Evolutionary conservation across 2,797 vertebrate genomes (phyloP).

Genomic region (Heteromormyrus szaboi): DNA sequence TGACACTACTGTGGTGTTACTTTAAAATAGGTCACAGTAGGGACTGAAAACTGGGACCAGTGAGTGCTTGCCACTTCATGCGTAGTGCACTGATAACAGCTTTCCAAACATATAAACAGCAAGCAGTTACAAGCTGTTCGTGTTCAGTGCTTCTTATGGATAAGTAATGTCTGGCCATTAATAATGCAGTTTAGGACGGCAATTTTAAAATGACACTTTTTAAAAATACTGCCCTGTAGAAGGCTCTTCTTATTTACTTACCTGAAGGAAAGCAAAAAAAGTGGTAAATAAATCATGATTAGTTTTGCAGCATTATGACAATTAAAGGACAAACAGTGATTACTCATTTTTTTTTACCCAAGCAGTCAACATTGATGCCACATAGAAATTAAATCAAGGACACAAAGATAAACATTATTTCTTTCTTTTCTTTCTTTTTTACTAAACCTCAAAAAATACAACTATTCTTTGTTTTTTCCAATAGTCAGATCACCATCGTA

Average conservation of each 20-base stretch:
- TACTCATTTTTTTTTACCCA: background rate
- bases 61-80: background rate
- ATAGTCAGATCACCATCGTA: background rate
- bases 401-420: background rate
- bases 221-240: background rate
- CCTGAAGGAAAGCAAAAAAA: background rate
- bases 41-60: background rate
- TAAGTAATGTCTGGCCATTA: background rate
- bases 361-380: background rate
- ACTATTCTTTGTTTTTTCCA: background rate
- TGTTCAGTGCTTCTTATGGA: background rate
- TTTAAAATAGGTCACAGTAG: background rate
- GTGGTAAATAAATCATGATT: background rate
- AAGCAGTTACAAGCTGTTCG: background rate
- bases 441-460: background rate
- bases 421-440: background rate
- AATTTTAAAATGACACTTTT: background rate
- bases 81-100: background rate
- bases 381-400: background rate
- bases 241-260: conserved; percentile 14
- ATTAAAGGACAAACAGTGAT: background rate
- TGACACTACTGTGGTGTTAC: background rate
- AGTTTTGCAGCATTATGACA: conserved; percentile 9
- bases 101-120: background rate
- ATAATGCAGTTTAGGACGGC: background rate